Percentiles rank a stretch among this genome's conserved stretches.
phyloP scores from a whole-genome alignment of 2,113 vertebrate species.

The Mormyrus lacerda region DNA sequence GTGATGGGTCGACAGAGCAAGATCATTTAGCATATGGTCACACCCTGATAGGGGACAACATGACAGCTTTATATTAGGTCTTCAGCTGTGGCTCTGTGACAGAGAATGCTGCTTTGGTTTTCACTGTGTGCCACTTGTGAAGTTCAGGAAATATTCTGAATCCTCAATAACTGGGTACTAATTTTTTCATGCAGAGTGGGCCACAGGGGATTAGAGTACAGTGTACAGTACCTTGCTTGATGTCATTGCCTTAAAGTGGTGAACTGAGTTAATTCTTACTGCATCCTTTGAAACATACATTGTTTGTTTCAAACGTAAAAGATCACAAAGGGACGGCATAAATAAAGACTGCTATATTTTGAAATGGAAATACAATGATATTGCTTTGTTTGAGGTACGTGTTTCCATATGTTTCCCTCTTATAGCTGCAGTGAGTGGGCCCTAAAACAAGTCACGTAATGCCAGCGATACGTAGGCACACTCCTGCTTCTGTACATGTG shows the following conservation, averaged over 20 bases:
- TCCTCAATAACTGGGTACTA: not conserved
- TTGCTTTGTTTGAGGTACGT: not conserved
- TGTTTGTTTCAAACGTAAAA: not conserved
- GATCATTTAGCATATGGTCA: not conserved
- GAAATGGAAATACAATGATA: not conserved
- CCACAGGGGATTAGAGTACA: not conserved
- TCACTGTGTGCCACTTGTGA: not conserved
- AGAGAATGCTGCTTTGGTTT: not conserved
- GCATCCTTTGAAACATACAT: not conserved
- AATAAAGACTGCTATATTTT: not conserved
- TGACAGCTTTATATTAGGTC: not conserved
- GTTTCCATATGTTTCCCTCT: not conserved
- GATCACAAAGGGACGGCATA: not conserved
- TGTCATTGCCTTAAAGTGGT: not conserved
- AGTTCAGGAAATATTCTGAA: not conserved
- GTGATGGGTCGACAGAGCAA: not conserved
- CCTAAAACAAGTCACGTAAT: not conserved
- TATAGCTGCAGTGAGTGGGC: not conserved
- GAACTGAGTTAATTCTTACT: not conserved
- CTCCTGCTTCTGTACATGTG: not conserved
- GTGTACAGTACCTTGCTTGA: not conserved
- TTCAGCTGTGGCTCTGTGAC: not conserved
- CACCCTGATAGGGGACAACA: not conserved
- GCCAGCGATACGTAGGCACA: not conserved
- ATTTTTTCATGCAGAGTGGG: not conserved